Conservation (phyloP, 1,140 invertebrate species). For the Calephelis nemesis region DNA sequence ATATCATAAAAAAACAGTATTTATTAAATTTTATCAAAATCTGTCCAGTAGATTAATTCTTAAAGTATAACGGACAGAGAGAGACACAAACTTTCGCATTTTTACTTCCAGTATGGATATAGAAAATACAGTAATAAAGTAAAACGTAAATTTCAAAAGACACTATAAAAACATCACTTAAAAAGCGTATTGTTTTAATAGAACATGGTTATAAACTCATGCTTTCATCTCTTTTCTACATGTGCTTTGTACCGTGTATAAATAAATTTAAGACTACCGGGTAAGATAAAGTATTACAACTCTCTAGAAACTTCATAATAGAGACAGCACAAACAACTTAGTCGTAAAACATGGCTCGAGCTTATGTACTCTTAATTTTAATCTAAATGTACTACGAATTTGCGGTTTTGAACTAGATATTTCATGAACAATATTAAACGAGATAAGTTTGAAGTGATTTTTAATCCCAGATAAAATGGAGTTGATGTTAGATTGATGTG, state of each 20-base stretch:
- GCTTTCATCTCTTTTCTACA: constrained; percentile 1
- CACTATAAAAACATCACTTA: constrained; percentile 2
- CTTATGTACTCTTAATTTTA: constrained; percentile 14
- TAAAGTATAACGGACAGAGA: no score
- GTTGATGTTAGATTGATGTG: no score
- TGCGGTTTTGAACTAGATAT: constrained; percentile 10
- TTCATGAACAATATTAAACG: not conserved
- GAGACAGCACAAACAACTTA: constrained; percentile 17
- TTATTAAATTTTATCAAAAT: no score
- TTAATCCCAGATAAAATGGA: not conserved
- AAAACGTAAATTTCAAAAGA: constrained; percentile 20
- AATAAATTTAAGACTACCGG: constrained; percentile 14
- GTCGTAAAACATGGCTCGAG: constrained; percentile 15
- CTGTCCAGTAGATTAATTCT: no score
- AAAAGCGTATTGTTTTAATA: not conserved
- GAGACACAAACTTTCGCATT: no score
- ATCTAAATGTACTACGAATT: constrained; percentile 13
- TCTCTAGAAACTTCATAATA: constrained; percentile 17
- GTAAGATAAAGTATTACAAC: constrained; percentile 17
- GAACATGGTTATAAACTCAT: not conserved
- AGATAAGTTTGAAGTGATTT: not conserved
- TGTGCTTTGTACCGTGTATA: constrained; percentile 2
- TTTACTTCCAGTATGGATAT: no score
- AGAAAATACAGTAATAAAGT: not conserved
- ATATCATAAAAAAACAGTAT: no score